These are phyloP conservation scores for Oenanthe oenanthe DNA, from an alignment of 2,113 vertebrate genomes.

Conservation along the genomic window DNA sequence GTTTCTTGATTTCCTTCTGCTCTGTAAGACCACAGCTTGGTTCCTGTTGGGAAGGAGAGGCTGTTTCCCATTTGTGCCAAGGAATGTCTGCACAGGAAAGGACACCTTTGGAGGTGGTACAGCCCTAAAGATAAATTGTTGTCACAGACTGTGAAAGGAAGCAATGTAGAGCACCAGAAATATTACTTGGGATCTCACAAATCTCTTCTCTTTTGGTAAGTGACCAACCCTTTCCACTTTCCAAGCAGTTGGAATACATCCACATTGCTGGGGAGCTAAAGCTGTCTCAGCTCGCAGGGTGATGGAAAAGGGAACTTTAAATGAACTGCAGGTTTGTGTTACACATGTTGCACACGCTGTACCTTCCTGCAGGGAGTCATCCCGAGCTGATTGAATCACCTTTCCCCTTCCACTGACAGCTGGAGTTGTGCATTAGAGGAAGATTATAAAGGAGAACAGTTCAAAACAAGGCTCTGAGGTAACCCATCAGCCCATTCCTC, in stretches of 20 bases:
- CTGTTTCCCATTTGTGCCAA: neutral
- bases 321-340: neutral
- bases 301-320: neutral
- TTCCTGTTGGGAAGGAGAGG: neutral
- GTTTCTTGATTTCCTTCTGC: neutral
- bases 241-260: rapidly evolving
- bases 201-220: neutral
- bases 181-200: neutral
- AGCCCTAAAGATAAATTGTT: neutral
- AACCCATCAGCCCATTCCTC: neutral
- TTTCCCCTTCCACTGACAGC: neutral
- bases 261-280: rapidly evolving
- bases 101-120: neutral
- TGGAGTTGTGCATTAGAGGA: neutral
- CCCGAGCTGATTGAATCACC: neutral
- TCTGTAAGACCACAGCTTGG: neutral
- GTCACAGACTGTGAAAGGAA: neutral
- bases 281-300: neutral
- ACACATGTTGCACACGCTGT: rapidly evolving
- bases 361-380: neutral
- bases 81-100: neutral
- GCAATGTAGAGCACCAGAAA: neutral
- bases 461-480: neutral
- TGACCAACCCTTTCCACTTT: neutral
- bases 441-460: neutral